Base-by-base conservation (phyloP, 2,113 vertebrate species). In the Galemys pyrenaicus region DNA sequence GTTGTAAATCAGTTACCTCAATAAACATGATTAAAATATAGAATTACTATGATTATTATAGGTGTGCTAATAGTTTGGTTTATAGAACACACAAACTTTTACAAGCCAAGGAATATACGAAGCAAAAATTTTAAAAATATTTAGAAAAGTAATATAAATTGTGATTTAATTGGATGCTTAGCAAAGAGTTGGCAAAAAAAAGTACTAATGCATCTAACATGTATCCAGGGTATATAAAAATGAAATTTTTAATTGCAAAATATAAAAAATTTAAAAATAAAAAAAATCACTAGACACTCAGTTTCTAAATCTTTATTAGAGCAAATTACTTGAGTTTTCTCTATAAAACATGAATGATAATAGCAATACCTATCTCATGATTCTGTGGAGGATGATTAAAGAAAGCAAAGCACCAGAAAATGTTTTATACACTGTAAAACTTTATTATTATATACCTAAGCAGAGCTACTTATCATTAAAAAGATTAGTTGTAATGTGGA, bases 171-270 rank as follows among this genome's bases (percentile, higher is more conserved):
- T 70, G 62, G 75, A 13, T 65, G 3, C 83, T 94, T 89, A 71
- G 32, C 85, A 97, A 96, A 95, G n/a, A 86, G 78, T 20, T 93
- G 78, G 39, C 26, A 78, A 94, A 94, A 91, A 64, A 91, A 82
- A 49, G 15, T 60, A 44, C 26, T 95, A 96, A 51, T 85, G 20
- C 80, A 49, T 95, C 37, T 73, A 95, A 88, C 91, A 95, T 97
- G 94, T 97, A 93, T 89, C 73, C 74, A 91, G 58, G 0, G 22
- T 35, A 71, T 30, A 68, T 41, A 96, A 98, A 97, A 95, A 94
- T 91, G 83, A 97, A 96, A 68, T 96, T 96, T 56, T 95, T 96
- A 93, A 91, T 96, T 96, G 20, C 54, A 56, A 56, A 22, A 82
- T 56, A 96, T 90, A 88, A 78, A 98, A 97, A 97, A 84, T 88